Evolutionary conservation across 2,888 invertebrate species (phyloP).

Genomic region (Tolmerus cingulatus): DNA sequence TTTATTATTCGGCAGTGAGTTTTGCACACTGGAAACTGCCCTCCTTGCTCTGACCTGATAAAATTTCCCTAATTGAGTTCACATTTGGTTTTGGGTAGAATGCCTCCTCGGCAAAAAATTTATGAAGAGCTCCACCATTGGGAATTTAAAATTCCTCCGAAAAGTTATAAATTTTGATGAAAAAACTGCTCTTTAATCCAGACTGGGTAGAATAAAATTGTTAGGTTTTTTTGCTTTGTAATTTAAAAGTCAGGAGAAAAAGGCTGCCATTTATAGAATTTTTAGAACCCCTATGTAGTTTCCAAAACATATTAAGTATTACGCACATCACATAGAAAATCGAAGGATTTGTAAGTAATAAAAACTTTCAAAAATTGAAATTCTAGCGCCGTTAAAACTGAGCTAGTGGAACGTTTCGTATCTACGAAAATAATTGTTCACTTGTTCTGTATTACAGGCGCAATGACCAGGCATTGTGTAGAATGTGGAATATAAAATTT

Average conservation of each 20-base stretch:
- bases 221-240: not conserved
- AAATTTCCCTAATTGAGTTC: not conserved
- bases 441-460: no score
- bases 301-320: no score
- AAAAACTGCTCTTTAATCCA: not conserved
- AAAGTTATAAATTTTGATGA: not conserved
- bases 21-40: not conserved
- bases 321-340: no score
- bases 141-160: not conserved
- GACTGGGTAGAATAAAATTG: not conserved
- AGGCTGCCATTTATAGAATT: no score
- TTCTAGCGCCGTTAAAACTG: no score
- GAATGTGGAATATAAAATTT: no score
- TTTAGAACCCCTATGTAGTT: not conserved
- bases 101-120: not conserved
- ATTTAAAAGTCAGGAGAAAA: not conserved
- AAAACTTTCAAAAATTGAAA: no score
- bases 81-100: not conserved
- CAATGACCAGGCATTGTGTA: no score
- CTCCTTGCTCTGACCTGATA: not conserved
- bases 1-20: not conserved
- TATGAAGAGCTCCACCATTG: not conserved
- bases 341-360: no score
- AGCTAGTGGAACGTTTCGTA: no score
- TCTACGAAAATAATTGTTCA: no score